Base-by-base conservation (phyloP, 2,797 vertebrate genomes). In the Miichthys miiuy region DNA sequence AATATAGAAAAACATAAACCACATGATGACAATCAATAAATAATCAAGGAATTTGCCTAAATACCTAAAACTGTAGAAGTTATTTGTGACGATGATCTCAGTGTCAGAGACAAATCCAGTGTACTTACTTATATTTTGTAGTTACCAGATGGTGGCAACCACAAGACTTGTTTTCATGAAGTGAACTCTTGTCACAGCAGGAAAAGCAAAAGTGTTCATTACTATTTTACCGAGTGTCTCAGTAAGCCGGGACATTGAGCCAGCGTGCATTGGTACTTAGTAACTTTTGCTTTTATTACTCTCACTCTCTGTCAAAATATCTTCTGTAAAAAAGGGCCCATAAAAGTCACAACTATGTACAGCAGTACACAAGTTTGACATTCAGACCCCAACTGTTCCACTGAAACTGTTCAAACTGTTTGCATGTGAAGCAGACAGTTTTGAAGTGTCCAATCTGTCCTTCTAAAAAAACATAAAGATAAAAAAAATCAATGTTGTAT, bases 101-200 rank as follows among this genome's bases (percentile, higher is more conserved):
- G 48, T 58, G 7, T 11, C 41, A 51, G 13, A 72, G 54, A 2
- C 47, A 42, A 54, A 58, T 79, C 27, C 78, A 56, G 69, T 78
- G 38, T 56, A 23, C 25, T 65, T 41, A 68, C 63, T 21, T 5
- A 27, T 34, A 34, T 34, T 34, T 62, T 42, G 10, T 52, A 48
- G 25, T 34, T 23, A 60, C 77, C 20, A 46, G 20, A 51, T 57
- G 38, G 23, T 78, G 51, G 25, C 47, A 47, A 48, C 61, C 44
- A 71, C 7, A n/a, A 64, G 46, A 20, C 44, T 17, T 62, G 12
- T 48, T 65, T 21, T 44, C 17, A 27, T 60, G 12, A 8, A 46
- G 23, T 18, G 34, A 54, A 27, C 23, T 69, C 5, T 41, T 73
- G 25, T 50, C 27, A 61, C 27, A 0, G 17, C 2, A 51, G 17